Percentiles rank a stretch among this genome's conserved stretches.
Conservation (phyloP, 2,888 invertebrate genomes). For the Nebria salina region DNA sequence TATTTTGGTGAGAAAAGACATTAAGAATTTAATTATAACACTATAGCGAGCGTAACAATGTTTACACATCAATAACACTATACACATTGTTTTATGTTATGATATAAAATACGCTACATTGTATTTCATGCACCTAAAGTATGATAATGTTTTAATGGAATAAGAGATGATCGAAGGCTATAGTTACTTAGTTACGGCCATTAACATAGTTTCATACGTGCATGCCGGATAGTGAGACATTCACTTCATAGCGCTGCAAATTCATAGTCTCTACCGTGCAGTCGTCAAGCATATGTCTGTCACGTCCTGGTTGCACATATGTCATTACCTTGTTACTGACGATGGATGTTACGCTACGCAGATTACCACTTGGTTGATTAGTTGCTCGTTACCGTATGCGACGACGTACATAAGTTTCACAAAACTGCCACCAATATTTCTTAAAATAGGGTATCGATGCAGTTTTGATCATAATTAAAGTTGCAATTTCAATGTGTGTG, state of each 20-base stretch:
- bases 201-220: not conserved
- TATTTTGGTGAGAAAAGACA: no score
- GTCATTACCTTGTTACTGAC: constrained; percentile 41
- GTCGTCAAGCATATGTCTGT: constrained; percentile 23
- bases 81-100: no score
- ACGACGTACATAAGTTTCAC: constrained; percentile 28
- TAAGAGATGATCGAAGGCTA: not conserved
- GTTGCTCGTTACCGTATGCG: constrained; percentile 26
- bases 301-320: constrained; percentile 35
- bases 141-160: not conserved
- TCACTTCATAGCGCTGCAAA: not conserved
- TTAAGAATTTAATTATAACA: no score
- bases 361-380: constrained; percentile 29
- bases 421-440: no score
- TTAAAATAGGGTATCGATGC: no score
- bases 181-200: not conserved
- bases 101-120: no score
- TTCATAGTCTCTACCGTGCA: not conserved
- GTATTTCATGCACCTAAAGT: not conserved
- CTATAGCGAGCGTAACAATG: no score
- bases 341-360: constrained; percentile 18
- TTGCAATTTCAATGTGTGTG: no score
- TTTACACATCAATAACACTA: no score
- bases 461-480: no score
- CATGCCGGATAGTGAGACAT: not conserved